A percentile compares a stretch with the other conserved stretches of the same genome.
Conservation (phyloP, 2,888 invertebrate species). For the Flexamia atlantica region DNA sequence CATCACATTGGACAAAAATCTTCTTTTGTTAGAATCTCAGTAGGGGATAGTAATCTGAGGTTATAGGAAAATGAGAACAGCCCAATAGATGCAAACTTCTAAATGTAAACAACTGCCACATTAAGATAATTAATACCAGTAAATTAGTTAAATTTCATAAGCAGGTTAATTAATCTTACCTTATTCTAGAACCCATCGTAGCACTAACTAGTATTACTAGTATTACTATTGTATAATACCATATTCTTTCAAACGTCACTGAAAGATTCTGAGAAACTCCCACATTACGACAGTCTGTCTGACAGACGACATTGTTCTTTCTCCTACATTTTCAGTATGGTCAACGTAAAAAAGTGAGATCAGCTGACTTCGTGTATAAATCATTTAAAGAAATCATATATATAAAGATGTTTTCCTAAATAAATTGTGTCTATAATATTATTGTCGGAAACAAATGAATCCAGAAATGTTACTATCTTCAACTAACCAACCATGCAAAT, state of each 20-base stretch:
- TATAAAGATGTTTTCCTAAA: too few relatives aligned
- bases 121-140: too few relatives aligned
- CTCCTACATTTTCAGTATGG: neutral
- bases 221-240: neutral
- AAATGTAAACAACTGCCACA: neutral
- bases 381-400: too few relatives aligned
- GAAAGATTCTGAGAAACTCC: slow-evolving; percentile 32
- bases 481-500: too few relatives aligned
- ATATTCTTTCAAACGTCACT: slow-evolving; percentile 24
- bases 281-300: slow-evolving; percentile 34
- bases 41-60: neutral
- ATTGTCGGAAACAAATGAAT: too few relatives aligned
- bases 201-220: neutral
- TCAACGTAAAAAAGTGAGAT: neutral
- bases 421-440: too few relatives aligned
- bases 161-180: neutral
- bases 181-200: slow-evolving; percentile 34
- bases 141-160: too few relatives aligned
- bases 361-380: too few relatives aligned
- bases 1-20: neutral
- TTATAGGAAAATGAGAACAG: neutral
- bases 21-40: neutral
- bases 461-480: too few relatives aligned
- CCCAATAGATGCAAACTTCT: too few relatives aligned
- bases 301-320: slow-evolving; percentile 45